phyloP scores from a whole-genome alignment of 1,140 invertebrate species.

The Hestina assimilis region DNA sequence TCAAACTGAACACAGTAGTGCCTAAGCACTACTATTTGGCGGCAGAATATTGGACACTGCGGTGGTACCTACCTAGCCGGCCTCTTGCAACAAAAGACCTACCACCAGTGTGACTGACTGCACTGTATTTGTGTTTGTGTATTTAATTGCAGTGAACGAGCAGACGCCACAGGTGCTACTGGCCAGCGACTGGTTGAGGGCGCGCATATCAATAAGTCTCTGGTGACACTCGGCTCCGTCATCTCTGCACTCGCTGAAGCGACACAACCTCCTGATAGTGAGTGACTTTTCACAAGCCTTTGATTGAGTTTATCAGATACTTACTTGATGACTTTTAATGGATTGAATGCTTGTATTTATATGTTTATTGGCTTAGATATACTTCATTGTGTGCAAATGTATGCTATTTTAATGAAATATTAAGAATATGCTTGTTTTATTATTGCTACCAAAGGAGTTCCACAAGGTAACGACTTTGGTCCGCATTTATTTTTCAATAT shows the following conservation, averaged over 20 bases:
- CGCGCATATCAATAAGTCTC: slow-evolving; percentile 94
- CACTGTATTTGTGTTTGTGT: slow-evolving; percentile 12
- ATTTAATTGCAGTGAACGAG: slow-evolving; percentile 88
- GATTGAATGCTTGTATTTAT: no score
- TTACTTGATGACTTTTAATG: no score
- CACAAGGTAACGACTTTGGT: slow-evolving; percentile 7
- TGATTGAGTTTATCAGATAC: background rate
- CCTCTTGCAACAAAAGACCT: no score
- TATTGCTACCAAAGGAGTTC: slow-evolving; percentile 2
- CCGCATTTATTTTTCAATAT: background rate
- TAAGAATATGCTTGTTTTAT: slow-evolving; percentile 70
- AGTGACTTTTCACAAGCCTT: slow-evolving; percentile 63
- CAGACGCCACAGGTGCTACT: slow-evolving; percentile 91
- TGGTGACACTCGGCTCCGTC: slow-evolving; percentile 94
- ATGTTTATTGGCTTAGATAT: no score
- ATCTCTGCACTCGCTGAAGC: slow-evolving; percentile 94
- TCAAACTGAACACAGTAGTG: no score
- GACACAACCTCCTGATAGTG: slow-evolving; percentile 89
- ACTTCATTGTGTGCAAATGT: no score
- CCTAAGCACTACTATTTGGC: no score
- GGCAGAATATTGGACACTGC: no score
- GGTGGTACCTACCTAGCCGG: no score
- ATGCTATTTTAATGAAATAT: no score
- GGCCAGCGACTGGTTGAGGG: slow-evolving; percentile 93
- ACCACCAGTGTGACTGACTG: no score